Base-by-base conservation (phyloP, 1,140 invertebrate species). In the Trichonephila clavipes region DNA sequence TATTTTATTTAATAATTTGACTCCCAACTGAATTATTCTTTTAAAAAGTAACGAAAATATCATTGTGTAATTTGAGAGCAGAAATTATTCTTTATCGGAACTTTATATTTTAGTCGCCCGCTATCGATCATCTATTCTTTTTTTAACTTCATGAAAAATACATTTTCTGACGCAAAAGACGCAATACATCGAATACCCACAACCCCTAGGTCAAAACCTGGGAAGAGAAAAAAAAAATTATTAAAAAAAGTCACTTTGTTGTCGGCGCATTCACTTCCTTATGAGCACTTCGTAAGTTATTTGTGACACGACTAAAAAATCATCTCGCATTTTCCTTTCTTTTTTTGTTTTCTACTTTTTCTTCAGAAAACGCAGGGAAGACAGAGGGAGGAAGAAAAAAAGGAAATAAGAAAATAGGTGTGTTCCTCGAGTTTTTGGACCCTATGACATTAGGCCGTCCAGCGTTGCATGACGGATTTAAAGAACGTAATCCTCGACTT, bases 211-310 rank as follows among this genome's bases (percentile, higher is more conserved):
- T 92, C 83, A 92, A 28, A 77, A 51, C 51, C 10, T 12, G 16
- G 3, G 58, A 77, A 85, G 14, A 85, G 14, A 51, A 64, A 69
- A 92, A 85, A 92, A 86, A 92, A 87, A 51, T 2, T 6, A 72
- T 18, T 69, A 90, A 61, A 81, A 91, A 85, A n/a, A 34, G 51
- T 51, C 44, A 69, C 90, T 87, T 92, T 87, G 91, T 87, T 58
- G 90, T 91, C 72, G 91, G 62, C 51, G 62, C n/a, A n/a, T 64
- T 92, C 62, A 92, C 91, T 92, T 92, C 91, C 91, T 92, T 92
- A 92, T 92, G 91, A 72, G 82, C 44, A 58, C 64, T 77, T 77
- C 62, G 82, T 87, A 92, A 92, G 91, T 92, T 92, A 92, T 92
- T 87, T 92, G 81, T 61, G 91, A 87, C 81, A 66, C 91, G 83